Evolutionary conservation across 2,797 vertebrate species (phyloP), one percentile per base, ranked within the genome.

Genomic region (Scleropages formosus): DNA sequence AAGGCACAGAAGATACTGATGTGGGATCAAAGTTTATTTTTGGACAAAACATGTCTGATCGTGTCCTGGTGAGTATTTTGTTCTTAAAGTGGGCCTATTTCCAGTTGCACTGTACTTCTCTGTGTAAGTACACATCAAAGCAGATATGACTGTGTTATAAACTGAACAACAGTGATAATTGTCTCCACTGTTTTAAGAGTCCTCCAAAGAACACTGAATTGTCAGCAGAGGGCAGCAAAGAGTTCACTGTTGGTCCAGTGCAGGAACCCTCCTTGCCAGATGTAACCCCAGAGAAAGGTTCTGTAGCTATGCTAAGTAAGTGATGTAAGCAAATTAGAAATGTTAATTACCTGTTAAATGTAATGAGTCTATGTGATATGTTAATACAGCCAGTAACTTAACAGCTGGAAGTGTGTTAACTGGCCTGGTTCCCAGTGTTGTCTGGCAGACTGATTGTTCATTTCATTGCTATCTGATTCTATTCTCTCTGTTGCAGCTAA

Each of bases 31-130:
- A 97, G 78, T 99, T 99, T 86, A 92, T 99, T 61, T 99, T 99
- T 85, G 97, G 97, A 75, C 96, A 99, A 91, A 99, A 99, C 85
- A 99, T 99, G 97, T 98, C 95, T 3, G 97, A 97, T 78, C 90
- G 97, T 75, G 97, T 99, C 75, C 86, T 99, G 94, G 97, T 98
- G 88, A 96, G 96, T 92, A 13, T 6, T 20, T 64, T 13, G 20
- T 13, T 65, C 11, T 51, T 3, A 9, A 0, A 18, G 16, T 4
- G n/a, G 1, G 65, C 8, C 65, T 16, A 31, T 20, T 39, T 65
- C 65, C 31, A 8, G n/a, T n/a, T n/a, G n/a, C n/a, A n/a, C n/a
- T n/a, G n/a, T n/a, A n/a, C n/a, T n/a, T n/a, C 15, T 44, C 26
- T 39, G 49, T 53, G 4, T 22, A 53, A 69, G 69, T 49, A 67